phyloP scores from a whole-genome alignment of 2,113 vertebrate genomes.

The Chloropsis cyanopogon region DNA sequence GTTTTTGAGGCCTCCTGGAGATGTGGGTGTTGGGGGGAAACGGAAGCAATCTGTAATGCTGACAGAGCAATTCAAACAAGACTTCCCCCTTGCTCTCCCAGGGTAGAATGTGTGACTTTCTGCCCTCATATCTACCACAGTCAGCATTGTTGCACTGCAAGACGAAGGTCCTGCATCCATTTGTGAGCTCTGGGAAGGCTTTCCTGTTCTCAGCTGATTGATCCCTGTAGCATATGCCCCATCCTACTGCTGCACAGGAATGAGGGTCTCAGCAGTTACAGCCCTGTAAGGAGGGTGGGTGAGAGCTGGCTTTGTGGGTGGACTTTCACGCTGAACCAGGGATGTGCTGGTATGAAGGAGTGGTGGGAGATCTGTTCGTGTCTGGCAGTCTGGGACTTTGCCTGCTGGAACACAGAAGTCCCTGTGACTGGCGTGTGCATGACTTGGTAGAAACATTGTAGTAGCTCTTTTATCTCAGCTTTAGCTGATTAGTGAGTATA shows the following conservation, averaged over 20 bases:
- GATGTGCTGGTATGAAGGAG: background rate
- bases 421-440: background rate
- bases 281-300: background rate
- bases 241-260: background rate
- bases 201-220: background rate
- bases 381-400: background rate
- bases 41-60: background rate
- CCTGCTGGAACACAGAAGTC: background rate
- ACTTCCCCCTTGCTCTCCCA: background rate
- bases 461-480: background rate
- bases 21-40: background rate
- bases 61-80: background rate
- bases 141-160: background rate
- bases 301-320: background rate
- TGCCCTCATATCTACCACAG: background rate
- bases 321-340: background rate
- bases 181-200: background rate
- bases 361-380: background rate
- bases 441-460: background rate
- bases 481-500: background rate
- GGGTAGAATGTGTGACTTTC: background rate
- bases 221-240: background rate
- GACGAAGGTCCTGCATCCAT: background rate
- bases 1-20: background rate
- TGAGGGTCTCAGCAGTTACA: background rate